A percentile compares a stretch with the other conserved stretches of the same genome.
Conservation (phyloP, 1,140 invertebrate genomes). For the Cherax destructor region DNA sequence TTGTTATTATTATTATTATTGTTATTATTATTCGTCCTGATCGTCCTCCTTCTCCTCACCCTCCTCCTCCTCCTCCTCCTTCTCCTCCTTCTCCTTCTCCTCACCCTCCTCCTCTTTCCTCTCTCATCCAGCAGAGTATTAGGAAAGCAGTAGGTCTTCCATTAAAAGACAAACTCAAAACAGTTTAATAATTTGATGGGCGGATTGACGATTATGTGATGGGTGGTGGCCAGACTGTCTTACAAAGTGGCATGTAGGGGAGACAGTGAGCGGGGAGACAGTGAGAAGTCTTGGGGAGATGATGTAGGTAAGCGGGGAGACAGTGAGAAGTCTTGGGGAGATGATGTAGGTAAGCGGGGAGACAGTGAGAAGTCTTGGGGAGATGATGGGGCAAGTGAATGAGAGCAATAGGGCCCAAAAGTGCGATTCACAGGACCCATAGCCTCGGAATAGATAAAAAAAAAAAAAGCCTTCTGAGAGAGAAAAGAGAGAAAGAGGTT, state of each 20-base stretch:
- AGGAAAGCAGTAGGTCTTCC: neutral
- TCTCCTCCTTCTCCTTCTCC: no score
- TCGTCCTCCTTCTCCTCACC: neutral
- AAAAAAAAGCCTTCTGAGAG: no score
- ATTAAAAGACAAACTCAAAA: neutral
- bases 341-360: neutral
- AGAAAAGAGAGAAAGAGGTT: neutral
- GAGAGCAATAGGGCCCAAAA: no score
- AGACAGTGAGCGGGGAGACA: neutral
- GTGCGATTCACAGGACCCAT: no score
- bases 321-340: no score
- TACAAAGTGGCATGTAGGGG: neutral
- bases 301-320: neutral
- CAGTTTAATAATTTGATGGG: constrained; percentile 5
- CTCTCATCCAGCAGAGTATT: neutral
- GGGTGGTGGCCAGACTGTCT: neutral
- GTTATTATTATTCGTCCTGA: no score
- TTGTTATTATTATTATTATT: no score
- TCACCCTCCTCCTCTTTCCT: neutral
- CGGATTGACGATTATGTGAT: neutral
- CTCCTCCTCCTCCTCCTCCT: neutral
- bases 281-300: neutral
- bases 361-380: neutral
- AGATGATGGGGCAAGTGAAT: no score
- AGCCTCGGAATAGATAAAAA: no score